Evolutionary conservation across 1,140 invertebrate species (phyloP).

Genomic region (roundworm (Caenorhabditis elegans)): DNA sequence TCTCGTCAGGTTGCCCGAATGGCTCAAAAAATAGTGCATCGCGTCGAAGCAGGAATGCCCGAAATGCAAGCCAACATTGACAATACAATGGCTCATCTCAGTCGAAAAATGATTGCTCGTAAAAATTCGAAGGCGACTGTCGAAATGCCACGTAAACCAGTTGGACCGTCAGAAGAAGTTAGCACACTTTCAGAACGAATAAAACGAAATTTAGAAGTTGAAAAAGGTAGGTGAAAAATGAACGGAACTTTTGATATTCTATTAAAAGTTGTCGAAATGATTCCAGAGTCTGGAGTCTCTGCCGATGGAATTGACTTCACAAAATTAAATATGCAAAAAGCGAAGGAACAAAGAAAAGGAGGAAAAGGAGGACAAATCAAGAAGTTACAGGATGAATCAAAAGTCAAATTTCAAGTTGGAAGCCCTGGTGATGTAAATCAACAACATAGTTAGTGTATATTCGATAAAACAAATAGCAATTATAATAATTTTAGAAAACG

Average conservation of each 20-base stretch:
- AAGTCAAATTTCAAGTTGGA: slow-evolving; percentile 19
- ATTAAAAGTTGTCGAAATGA: not conserved
- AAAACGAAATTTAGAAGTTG: not conserved
- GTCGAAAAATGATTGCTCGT: not conserved
- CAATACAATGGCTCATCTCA: not conserved
- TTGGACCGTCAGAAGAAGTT: not conserved
- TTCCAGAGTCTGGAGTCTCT: not conserved
- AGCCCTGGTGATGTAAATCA: not conserved
- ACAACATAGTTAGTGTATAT: not conserved
- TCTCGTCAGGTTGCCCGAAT: not conserved
- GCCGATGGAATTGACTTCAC: not conserved
- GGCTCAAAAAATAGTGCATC: not conserved
- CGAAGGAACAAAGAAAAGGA: not conserved
- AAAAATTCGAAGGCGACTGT: not conserved
- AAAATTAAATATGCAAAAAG: not conserved
- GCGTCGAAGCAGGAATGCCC: not conserved
- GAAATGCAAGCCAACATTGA: slow-evolving; percentile 10
- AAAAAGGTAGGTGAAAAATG: not conserved
- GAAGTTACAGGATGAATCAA: not conserved
- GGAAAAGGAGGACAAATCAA: not conserved
- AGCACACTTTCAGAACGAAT: not conserved
- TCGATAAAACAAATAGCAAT: not conserved
- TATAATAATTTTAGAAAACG: not conserved
- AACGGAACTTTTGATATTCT: not conserved
- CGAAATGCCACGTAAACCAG: not conserved